Conservation (phyloP, 2,113 vertebrate species). For the Pristiophorus japonicus region DNA sequence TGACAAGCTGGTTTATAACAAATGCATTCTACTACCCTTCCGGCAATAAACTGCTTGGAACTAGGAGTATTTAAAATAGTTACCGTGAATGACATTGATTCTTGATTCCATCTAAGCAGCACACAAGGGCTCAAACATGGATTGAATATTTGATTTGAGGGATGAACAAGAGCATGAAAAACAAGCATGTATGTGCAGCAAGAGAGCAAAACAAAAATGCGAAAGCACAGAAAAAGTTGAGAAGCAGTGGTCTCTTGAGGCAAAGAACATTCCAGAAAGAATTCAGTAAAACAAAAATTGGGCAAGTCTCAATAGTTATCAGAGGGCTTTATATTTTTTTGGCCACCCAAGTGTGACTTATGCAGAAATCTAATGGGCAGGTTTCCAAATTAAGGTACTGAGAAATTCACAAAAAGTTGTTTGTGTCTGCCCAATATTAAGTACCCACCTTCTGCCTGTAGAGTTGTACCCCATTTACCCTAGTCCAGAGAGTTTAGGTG, state of each 20-base stretch:
- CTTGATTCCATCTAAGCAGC: neutral
- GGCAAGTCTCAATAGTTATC: neutral
- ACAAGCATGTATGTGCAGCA: neutral
- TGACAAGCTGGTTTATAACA: neutral
- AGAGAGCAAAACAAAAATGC: neutral
- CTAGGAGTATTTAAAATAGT: neutral
- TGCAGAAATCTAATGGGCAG: neutral
- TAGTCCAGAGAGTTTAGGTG: neutral
- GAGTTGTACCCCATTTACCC: neutral
- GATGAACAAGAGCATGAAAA: neutral
- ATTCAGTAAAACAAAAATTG: neutral
- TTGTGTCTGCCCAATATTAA: neutral
- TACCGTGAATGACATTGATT: neutral
- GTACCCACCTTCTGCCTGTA: neutral
- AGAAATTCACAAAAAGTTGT: neutral
- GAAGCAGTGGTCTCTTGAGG: neutral
- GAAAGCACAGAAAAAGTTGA: neutral
- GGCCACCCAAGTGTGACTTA: neutral
- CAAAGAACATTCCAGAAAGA: neutral
- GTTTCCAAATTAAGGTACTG: neutral
- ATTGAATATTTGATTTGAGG: neutral
- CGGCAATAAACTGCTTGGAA: neutral
- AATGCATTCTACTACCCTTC: neutral
- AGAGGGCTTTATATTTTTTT: neutral
- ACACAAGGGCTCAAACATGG: neutral